These are phyloP conservation scores for Circaetus cinerascens DNA, from an alignment of 2,113 vertebrate genomes.

Conservation along the genomic window DNA sequence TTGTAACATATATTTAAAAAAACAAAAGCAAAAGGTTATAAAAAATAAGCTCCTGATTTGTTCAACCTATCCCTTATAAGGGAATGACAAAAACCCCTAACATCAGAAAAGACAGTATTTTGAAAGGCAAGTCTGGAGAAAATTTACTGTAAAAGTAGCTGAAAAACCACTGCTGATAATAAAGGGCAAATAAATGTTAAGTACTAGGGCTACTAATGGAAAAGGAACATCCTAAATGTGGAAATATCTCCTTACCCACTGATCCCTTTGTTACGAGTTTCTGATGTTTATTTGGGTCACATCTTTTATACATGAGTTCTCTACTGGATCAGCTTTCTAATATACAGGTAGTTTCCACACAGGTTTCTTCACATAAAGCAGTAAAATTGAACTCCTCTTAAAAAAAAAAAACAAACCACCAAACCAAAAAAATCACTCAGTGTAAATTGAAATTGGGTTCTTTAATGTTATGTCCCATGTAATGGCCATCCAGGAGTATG, in stretches of 20 bases:
- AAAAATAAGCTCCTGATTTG: neutral
- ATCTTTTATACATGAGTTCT: neutral
- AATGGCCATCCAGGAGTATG: neutral
- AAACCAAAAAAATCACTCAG: neutral
- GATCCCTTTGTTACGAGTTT: neutral
- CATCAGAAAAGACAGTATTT: neutral
- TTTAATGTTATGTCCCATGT: neutral
- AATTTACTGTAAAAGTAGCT: neutral
- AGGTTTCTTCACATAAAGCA: neutral
- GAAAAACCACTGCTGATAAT: neutral
- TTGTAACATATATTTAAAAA: neutral
- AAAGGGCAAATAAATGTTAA: neutral
- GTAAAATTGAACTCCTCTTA: neutral
- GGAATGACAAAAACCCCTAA: rapidly evolving
- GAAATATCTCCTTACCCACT: neutral
- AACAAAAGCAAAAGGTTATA: neutral
- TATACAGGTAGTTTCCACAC: neutral
- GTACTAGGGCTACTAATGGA: neutral
- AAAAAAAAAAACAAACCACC: neutral
- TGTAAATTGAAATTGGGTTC: neutral
- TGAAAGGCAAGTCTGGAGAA: neutral
- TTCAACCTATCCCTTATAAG: neutral
- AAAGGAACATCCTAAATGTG: neutral
- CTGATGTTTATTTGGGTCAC: neutral
- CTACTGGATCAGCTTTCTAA: neutral